phyloP scores from a whole-genome alignment of 35 echinoderm and acorn worm species.

The Nesometra sesokonis region DNA sequence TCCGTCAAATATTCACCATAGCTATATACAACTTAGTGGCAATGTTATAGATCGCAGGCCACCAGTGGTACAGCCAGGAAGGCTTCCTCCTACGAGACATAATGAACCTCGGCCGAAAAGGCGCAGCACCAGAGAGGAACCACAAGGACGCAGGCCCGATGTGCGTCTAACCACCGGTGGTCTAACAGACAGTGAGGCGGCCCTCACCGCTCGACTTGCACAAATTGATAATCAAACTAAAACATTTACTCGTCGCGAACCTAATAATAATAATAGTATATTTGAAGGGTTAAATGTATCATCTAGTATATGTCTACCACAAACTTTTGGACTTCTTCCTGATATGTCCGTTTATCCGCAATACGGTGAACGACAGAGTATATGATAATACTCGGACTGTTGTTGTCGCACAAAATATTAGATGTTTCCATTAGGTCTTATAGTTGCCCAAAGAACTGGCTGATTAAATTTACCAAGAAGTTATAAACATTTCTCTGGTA shows the following conservation, averaged over 20 bases:
- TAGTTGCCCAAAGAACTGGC: no score
- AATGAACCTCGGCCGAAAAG: no score
- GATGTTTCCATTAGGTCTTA: no score
- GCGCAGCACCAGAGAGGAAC: no score
- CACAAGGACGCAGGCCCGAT: no score
- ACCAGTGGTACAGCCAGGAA: no score
- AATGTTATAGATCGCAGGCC: neutral
- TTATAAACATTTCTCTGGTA: no score
- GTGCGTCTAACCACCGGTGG: neutral
- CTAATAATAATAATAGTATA: neutral
- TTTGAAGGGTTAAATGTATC: neutral
- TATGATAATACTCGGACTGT: neutral
- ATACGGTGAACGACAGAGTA: neutral
- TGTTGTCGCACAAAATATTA: no score
- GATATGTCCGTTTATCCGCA: neutral
- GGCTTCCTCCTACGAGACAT: no score
- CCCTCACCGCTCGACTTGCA: neutral
- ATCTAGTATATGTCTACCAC: neutral
- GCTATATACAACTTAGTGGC: no score
- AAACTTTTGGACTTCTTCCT: neutral
- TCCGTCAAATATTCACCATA: no score
- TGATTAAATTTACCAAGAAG: no score
- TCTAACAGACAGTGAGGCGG: neutral
- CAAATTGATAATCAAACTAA: neutral
- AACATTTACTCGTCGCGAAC: neutral